Conservation (phyloP, 2,888 invertebrate species). For the Noctua janthina region DNA sequence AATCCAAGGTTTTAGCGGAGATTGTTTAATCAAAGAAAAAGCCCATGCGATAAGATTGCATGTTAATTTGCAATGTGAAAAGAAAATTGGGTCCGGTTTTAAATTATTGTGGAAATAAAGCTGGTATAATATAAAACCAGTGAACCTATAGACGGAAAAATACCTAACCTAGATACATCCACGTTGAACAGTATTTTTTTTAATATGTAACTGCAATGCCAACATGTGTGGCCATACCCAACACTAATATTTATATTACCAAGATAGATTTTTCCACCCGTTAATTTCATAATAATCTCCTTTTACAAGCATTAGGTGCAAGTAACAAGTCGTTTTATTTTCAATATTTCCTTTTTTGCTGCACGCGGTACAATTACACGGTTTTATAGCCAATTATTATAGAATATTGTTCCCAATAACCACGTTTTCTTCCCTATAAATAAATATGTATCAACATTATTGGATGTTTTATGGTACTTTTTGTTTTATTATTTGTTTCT, state of each 20-base stretch:
- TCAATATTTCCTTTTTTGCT: slow-evolving; percentile 60
- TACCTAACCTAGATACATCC: background rate
- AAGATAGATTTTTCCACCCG: background rate
- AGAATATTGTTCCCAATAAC: slow-evolving; percentile 67
- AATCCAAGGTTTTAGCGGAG: background rate
- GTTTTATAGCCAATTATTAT: slow-evolving; percentile 82
- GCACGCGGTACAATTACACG: slow-evolving; percentile 66
- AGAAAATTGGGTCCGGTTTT: background rate
- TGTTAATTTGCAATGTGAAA: background rate
- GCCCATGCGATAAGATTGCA: background rate
- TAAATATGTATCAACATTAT: slow-evolving; percentile 60
- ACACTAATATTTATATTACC: background rate
- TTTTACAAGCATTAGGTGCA: slow-evolving; percentile 4
- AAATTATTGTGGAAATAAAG: background rate
- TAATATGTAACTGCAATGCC: background rate
- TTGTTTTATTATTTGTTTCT: slow-evolving; percentile 42
- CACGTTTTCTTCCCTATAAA: slow-evolving; percentile 55
- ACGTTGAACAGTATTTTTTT: background rate
- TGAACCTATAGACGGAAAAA: background rate
- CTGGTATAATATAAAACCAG: background rate
- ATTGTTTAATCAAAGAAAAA: slow-evolving; percentile 11
- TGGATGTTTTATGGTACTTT: slow-evolving; percentile 58
- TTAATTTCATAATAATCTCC: background rate
- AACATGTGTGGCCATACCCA: background rate
- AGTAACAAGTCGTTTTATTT: slow-evolving; percentile 46